Base-by-base conservation (phyloP, 2,113 vertebrate species). In the Felis chaus region DNA sequence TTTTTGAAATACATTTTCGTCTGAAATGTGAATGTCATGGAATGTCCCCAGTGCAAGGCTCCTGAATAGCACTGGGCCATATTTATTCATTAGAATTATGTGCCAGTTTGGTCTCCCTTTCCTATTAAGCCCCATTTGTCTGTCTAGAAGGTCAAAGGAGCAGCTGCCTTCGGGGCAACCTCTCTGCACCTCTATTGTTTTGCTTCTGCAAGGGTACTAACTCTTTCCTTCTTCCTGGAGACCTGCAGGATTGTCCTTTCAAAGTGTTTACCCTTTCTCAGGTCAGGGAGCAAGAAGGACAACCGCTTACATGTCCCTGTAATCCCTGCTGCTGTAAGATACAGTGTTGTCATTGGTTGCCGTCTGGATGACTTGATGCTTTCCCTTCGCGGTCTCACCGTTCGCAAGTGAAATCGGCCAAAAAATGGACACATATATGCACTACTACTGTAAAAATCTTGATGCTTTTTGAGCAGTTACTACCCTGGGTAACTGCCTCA, bases 71-170 rank as follows among this genome's bases (percentile, higher is more conserved):
- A 3, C 36, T 33, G 94, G 93, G 41, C 93, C 65, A 65, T 88
- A 96, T 71, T 95, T 97, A 97, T 96, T 97, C 86, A 92, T 96
- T 89, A 91, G 95, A 98, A 97, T 78, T 82, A 79, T 65, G 11
- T 94, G 76, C 83, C 48, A 88, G 84, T 97, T 81, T 81, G 95
- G 23, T 93, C 81, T 92, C 76, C 21, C 48, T 95, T 97, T 85
- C 81, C 29, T 94, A 76, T 97, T 93, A 92, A 88, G 84, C 78
- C 53, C 91, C 95, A 31, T 94, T 1, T 97, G 84, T 95, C 97
- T 97, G 95, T 11, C 81, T 96, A 80, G 89, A 93, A 96, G 94
- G 91, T 97, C 63, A 98, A 85, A 91, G 92, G 96, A 97, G 90
- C 92, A 96, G 89, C 89, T 96, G 55, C 96, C 85, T 97, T 93